Evolutionary conservation across 2,797 vertebrate genomes (phyloP).

Genomic region (Tachyglossus aculeatus): DNA sequence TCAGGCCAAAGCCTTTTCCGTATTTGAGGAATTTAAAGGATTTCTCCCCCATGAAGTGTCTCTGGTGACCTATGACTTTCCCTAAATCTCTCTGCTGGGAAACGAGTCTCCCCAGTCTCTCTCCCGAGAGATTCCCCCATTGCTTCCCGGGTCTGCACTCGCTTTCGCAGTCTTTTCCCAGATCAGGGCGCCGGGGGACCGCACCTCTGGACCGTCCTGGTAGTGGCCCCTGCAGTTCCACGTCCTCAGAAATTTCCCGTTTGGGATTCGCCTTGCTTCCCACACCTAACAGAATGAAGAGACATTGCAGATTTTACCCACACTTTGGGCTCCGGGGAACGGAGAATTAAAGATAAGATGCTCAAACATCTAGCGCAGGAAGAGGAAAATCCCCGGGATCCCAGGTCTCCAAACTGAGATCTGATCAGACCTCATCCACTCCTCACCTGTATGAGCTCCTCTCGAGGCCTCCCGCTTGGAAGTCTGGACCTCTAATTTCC

Average conservation of each 20-base stretch:
- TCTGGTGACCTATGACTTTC: slow-evolving; percentile 22
- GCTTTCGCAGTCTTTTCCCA: slow-evolving; percentile 7
- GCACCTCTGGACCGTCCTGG: slow-evolving; percentile 25
- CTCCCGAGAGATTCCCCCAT: slow-evolving; percentile 39
- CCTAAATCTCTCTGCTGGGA: slow-evolving; percentile 43
- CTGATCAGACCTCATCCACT: too few relatives aligned
- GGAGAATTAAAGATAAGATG: too few relatives aligned
- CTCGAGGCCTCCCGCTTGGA: too few relatives aligned
- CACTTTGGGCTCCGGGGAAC: neutral
- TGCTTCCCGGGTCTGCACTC: slow-evolving; percentile 48
- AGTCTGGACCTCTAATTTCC: too few relatives aligned
- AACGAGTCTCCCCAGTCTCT: slow-evolving; percentile 26
- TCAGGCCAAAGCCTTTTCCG: slow-evolving; percentile 48
- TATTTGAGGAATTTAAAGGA: slow-evolving; percentile 51
- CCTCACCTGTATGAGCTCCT: too few relatives aligned
- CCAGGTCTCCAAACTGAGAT: too few relatives aligned
- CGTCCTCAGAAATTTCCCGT: slow-evolving; percentile 33
- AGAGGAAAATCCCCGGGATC: too few relatives aligned
- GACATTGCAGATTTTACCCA: slow-evolving; percentile 2
- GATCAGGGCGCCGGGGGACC: slow-evolving; percentile 20
- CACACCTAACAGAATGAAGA: slow-evolving; percentile 43
- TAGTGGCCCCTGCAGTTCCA: slow-evolving; percentile 14
- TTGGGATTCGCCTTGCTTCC: slow-evolving; percentile 20
- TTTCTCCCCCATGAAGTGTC: slow-evolving; percentile 35
- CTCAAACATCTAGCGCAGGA: too few relatives aligned